These are phyloP conservation scores for Nomada flava DNA, from an alignment of 2,888 invertebrate species.

Conservation along the genomic window DNA sequence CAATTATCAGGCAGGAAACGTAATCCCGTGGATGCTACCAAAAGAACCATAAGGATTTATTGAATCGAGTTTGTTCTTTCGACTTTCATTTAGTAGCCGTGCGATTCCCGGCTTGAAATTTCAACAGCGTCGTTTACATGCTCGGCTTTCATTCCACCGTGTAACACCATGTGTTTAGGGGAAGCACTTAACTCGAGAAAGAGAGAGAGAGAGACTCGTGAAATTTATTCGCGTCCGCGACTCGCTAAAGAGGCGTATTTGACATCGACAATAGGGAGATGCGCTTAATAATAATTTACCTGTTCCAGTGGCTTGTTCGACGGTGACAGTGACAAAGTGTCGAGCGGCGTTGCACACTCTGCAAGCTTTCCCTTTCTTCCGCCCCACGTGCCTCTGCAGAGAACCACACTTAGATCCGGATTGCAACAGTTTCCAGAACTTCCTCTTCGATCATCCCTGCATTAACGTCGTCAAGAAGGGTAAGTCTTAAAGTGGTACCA, in stretches of 20 bases:
- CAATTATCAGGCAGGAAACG: conserved; percentile 38
- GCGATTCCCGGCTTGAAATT: not conserved
- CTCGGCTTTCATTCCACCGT: not conserved
- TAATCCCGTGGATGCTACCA: conserved; percentile 1
- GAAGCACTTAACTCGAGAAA: not conserved
- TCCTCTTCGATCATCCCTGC: conserved; percentile 97
- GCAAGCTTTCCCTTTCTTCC: conserved; percentile 96
- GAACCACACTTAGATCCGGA: conserved; percentile 96
- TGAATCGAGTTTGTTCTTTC: not conserved
- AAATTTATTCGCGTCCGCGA: conserved; percentile 39
- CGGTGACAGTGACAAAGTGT: conserved; percentile 96
- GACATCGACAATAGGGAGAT: conserved; percentile 24
- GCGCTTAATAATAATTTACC: conserved; percentile 75
- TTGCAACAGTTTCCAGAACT: conserved; percentile 96
- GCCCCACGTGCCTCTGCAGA: conserved; percentile 95
- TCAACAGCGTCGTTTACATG: not conserved
- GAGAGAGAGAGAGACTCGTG: not conserved
- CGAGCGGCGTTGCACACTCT: conserved; percentile 95
- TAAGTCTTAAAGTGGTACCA: conserved; percentile 82
- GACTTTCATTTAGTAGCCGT: not conserved
- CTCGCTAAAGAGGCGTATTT: conserved; percentile 41
- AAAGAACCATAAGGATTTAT: not conserved
- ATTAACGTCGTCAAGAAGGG: conserved; percentile 96
- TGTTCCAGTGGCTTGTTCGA: conserved; percentile 95
- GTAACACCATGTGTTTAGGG: not conserved